Evolutionary conservation across 2,888 invertebrate genomes (phyloP), one percentile per base, ranked within the genome.

Genomic region (Dolichomitus sp.): DNA sequence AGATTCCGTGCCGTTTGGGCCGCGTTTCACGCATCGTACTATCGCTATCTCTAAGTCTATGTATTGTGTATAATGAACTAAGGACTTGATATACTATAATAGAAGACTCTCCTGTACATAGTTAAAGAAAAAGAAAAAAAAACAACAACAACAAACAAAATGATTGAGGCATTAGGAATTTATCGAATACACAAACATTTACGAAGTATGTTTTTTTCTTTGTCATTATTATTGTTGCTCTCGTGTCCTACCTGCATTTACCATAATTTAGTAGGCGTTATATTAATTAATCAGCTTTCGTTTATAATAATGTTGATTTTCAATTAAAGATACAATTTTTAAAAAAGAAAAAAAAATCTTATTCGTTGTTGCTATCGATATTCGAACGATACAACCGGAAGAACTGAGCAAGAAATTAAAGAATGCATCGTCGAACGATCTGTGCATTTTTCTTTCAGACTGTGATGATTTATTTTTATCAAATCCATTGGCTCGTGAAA

Each of bases 21-120:
- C 84, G 87, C 86, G 88, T 87, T 89, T 90, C 87, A 88, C 86
- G 87, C 90, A 88, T 88, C 86, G 87, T 89, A 90, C 88, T 90
- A 90, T 88, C 85, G 88, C 88, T 90, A 90, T 87, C 84, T 89
- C 88, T 93, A 93, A 93, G 92, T 91, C 91, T 91, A 91, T 93
- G 91, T 93, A 93, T 89, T 93, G 92, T 92, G 92, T 92, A 93
- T 92, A 92, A 92, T 90, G 90, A 90, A 91, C 90, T 92, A 92
- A 92, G 91, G 90, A 93, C 90, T 92, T 89, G 91, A 92, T 90
- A 88, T 89, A 89, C 89, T 83, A 84, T 83, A 63, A 91, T 91
- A 93, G 91, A 91, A 79, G 89, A 92, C 90, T 90, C 88, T 89
- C 89, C 89, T 93, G 93, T 93, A 93, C 88, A 93, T 93, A 93